Evolutionary conservation across 1,140 invertebrate species (phyloP).

Genomic region (Stenopsyche tienmushanensis): DNA sequence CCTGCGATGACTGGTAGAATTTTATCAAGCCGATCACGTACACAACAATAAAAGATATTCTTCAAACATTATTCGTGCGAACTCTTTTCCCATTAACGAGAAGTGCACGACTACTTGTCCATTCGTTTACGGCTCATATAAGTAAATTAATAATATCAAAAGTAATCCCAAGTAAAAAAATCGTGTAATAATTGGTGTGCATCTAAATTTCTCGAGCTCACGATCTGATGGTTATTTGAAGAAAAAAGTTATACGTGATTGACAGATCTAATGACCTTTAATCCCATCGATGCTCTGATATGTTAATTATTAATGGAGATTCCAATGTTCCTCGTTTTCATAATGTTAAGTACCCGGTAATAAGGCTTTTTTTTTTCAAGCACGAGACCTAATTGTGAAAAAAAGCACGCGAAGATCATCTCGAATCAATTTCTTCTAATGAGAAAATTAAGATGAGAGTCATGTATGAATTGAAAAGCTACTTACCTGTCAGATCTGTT

Average conservation of each 20-base stretch:
- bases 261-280: constrained; percentile 28
- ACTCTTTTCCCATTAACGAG: no score
- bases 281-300: constrained; percentile 23
- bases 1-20: no score
- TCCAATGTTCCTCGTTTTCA: not conserved
- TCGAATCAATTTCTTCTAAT: not conserved
- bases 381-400: not conserved
- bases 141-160: not conserved
- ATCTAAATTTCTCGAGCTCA: constrained; percentile 16
- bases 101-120: not conserved
- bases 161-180: not conserved
- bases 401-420: not conserved
- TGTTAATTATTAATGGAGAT: constrained; percentile 11
- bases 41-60: no score
- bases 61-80: no score
- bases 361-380: not conserved
- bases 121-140: no score
- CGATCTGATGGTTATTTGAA: constrained; percentile 3
- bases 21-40: no score
- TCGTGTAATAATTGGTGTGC: not conserved
- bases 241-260: constrained; percentile 13
- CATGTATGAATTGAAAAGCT: no score
- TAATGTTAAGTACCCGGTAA: not conserved
- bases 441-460: not conserved
- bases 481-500: no score